Base-by-base conservation (phyloP, 1,140 invertebrate genomes). In the Eufriesea mexicana region DNA sequence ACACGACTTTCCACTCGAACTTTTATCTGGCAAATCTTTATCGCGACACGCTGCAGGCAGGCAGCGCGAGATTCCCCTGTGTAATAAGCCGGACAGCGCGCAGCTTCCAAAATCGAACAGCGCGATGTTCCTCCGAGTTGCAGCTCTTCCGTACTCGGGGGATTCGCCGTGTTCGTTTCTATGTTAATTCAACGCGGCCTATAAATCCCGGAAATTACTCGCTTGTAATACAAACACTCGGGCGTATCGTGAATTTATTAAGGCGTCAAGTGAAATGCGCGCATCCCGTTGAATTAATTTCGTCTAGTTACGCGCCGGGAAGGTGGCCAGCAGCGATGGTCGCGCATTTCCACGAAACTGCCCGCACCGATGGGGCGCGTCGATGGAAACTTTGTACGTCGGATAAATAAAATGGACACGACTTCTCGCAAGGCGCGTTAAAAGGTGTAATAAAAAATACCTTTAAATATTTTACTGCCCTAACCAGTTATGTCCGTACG, bases 1-100 rank as follows among this genome's bases (percentile, higher is more conserved):
- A 82, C 79, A 76, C 62, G 73, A 76, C 62, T 82, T 82, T 82
- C 73, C 73, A 82, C 79, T 82, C 79, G 73, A 82, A 82, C 79
- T 82, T 76, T 45, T 25, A 42, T 42, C 62, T 10, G 54, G 45
- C 14, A 28, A 75, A 67, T 80, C 73, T 74, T 80, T 74, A 28
- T 64, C 51, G 62, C 9, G 18, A 47, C 47, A 7, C 8, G 45
- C 35, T 18, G 20, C 4, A 28, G 12, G 12, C n/a, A 2, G 20
- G 35, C 23, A 6, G 25, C 54, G 16, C 54, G 16, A 8, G 12
- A 20, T 16, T 76, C 79, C 72, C 79, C 20, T 16, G 61, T 51
- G 79, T 67, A 76, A 82, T 76, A 82, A 68, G 23, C 42, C 7
- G 72, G 25, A 49, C 78, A 51, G 28, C 47, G 16, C 35, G 35